Conservation (phyloP, 2,888 invertebrate genomes). For the Tinea trinotella region DNA sequence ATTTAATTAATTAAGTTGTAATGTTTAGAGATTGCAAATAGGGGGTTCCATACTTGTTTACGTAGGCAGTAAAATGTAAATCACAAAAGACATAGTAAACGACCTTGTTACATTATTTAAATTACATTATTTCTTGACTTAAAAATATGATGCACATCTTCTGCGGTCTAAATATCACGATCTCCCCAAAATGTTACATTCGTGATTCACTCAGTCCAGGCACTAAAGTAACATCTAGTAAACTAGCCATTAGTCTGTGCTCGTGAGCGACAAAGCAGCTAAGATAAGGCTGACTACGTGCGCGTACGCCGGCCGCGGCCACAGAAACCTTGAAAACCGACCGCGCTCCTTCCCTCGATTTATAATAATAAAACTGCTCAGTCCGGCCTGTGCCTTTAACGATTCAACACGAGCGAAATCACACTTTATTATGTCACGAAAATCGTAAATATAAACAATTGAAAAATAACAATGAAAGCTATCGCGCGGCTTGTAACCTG, state of each 20-base stretch:
- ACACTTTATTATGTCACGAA: slow-evolving; percentile 30
- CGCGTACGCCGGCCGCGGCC: slow-evolving; percentile 39
- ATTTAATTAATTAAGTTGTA: no score
- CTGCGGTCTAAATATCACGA: neutral
- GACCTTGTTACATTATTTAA: neutral
- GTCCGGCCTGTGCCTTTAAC: slow-evolving; percentile 60
- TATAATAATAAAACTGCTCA: slow-evolving; percentile 63
- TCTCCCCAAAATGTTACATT: slow-evolving; percentile 6
- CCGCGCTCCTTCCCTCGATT: slow-evolving; percentile 60
- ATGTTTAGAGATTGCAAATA: no score
- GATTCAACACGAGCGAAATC: slow-evolving; percentile 55
- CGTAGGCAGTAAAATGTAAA: no score
- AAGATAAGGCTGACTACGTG: slow-evolving; percentile 60
- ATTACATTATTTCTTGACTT: neutral
- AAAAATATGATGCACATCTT: neutral
- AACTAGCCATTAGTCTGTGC: neutral
- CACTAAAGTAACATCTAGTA: neutral
- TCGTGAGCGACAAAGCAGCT: slow-evolving; percentile 23
- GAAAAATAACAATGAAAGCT: slow-evolving; percentile 16
- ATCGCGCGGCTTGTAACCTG: neutral
- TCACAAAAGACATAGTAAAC: neutral
- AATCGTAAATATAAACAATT: neutral
- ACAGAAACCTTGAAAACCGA: slow-evolving; percentile 56
- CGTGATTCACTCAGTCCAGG: neutral
- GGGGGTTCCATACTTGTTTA: no score